phyloP scores from a whole-genome alignment of 2,888 invertebrate genomes.

The Apodemia hepburni region DNA sequence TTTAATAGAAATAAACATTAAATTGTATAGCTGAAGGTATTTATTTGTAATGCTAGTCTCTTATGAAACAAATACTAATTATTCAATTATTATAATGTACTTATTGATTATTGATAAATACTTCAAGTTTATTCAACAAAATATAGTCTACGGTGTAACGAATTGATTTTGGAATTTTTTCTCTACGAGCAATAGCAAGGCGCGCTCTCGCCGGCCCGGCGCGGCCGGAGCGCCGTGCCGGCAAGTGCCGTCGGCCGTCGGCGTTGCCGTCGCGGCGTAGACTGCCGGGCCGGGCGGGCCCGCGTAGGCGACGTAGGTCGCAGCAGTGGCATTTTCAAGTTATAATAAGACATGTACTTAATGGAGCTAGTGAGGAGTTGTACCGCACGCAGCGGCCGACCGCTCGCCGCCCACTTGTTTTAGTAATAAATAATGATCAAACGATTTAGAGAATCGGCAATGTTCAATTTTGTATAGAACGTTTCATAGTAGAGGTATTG shows the following conservation, averaged over 20 bases:
- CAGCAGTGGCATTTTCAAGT: conserved; percentile 77
- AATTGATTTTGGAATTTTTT: conserved; percentile 75
- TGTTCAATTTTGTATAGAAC: conserved; percentile 79
- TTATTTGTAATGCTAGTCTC: conserved; percentile 81
- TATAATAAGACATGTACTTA: conserved; percentile 75
- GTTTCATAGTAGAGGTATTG: conserved; percentile 76
- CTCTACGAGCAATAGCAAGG: conserved; percentile 68
- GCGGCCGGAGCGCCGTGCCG: conserved; percentile 25
- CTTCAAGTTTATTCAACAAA: conserved; percentile 78
- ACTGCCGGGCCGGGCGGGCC: conserved; percentile 33
- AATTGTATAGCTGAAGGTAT: conserved; percentile 79
- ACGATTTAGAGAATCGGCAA: conserved; percentile 74
- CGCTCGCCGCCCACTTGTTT: conserved; percentile 69
- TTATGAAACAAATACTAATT: conserved; percentile 80
- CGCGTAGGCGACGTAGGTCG: conserved; percentile 71
- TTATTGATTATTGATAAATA: conserved; percentile 80
- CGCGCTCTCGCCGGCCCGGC: conserved; percentile 29
- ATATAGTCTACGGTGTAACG: conserved; percentile 77
- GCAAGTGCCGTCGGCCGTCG: conserved; percentile 8
- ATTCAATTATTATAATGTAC: conserved; percentile 80
- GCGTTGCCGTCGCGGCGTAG: not conserved
- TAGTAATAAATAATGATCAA: conserved; percentile 45
- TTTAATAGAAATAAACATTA: conserved; percentile 76
- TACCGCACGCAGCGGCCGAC: conserved; percentile 52
- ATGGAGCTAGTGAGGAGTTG: conserved; percentile 56